Evolutionary conservation across 2,888 invertebrate species (phyloP).

Genomic region (Brachypterus glaber): DNA sequence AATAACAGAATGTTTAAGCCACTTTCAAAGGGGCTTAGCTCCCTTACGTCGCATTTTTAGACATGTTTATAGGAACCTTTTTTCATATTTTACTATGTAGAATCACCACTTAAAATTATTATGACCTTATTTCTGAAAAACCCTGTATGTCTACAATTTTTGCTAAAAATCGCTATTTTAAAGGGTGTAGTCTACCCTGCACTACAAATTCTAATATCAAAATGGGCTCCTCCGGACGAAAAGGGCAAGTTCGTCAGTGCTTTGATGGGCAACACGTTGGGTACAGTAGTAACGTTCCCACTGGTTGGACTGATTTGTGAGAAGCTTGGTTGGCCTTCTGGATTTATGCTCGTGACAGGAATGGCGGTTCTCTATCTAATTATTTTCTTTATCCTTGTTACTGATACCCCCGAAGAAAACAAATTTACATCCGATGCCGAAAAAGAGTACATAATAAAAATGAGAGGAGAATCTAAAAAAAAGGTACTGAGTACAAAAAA

Average conservation of each 20-base stretch:
- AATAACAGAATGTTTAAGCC: no score
- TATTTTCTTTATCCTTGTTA: conserved; percentile 54
- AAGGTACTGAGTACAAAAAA: no score
- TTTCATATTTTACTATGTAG: no score
- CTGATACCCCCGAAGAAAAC: conserved; percentile 55
- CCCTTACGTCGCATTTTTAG: no score
- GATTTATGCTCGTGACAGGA: conserved; percentile 55
- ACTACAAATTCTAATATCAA: conserved; percentile 55
- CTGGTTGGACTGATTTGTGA: conserved; percentile 48
- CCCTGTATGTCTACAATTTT: no score
- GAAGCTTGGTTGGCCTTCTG: conserved; percentile 50
- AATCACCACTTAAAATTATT: no score
- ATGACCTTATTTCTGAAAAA: no score
- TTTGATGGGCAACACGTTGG: conserved; percentile 63
- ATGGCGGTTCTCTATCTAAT: conserved; percentile 47
- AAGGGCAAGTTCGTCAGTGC: conserved; percentile 64
- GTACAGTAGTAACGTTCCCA: conserved; percentile 61
- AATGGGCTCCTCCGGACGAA: conserved; percentile 67
- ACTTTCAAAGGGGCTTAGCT: no score
- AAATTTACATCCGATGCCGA: conserved; percentile 53
- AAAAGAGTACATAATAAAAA: conserved; percentile 47
- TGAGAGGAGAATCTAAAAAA: conserved; percentile 22
- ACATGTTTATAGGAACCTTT: no score
- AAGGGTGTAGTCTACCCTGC: conserved; percentile 57
- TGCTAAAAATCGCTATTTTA: no score